Evolutionary conservation across 1,140 invertebrate genomes (phyloP), one percentile per base, ranked within the genome.

Genomic region (Hylaeus anthracinus): DNA sequence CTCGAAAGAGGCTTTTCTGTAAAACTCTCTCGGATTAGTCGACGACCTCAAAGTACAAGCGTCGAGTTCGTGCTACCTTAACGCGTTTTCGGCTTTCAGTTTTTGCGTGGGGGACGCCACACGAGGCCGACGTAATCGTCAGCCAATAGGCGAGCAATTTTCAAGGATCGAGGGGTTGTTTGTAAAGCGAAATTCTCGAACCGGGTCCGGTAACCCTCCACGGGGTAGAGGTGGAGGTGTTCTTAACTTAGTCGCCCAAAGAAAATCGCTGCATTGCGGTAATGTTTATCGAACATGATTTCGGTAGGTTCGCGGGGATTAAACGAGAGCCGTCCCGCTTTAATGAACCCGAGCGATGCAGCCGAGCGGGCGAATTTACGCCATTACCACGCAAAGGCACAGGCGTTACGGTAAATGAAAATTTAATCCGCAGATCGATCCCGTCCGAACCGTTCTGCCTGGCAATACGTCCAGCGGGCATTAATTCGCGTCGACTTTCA

Each of bases 251-350:
- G 65, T 72, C 72, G 72, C 83, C 51, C 77, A 84, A 90, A 89
- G 87, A 88, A 88, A 90, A 89, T 89, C 86, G 86, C 82, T 72
- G 67, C 78, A 84, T 85, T 89, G 82, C 83, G 87, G 88, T 85
- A 88, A 88, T 90, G 89, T 90, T 90, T 90, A 90, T 90, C 88
- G 89, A 90, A 90, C 89, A 90, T 90, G 88, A 88, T 90, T 90
- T 87, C 77, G 85, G 88, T 81, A 86, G 83, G 85, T 89, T 90
- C 85, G 71, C 86, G 86, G 69, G 88, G 89, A 90, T 90, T 90
- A 90, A 90, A 85, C 86, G 86, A 60, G 85, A 88, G 79, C 88
- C 80, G 79, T 82, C 69, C 83, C 83, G 89, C 88, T 90, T 90
- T 90, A 90, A 90, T 90, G 88, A 90, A 90, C 83, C 81, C 87